Percentiles rank a stretch among this genome's conserved stretches.
phyloP scores from a whole-genome alignment of 2,113 vertebrate genomes.

The Hippocampus guttulatus region DNA sequence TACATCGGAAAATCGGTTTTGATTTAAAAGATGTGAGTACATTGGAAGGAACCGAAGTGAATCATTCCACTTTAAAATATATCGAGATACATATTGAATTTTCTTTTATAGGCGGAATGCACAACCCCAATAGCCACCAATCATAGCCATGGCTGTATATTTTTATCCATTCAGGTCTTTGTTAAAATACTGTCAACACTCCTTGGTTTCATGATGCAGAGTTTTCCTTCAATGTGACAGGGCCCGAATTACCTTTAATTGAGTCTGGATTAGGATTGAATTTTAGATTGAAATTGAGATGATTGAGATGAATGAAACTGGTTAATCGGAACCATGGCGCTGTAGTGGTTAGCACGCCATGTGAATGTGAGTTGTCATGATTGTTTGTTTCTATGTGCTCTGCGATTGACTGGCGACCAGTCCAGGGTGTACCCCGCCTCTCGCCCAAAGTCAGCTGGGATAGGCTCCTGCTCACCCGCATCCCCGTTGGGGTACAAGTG shows the following conservation, averaged over 20 bases:
- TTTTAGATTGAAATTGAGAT: not conserved
- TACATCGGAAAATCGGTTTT: too few species aligned
- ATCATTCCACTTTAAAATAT: too few species aligned
- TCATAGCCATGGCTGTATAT: not conserved
- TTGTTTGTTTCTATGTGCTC: not conserved
- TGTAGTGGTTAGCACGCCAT: not conserved
- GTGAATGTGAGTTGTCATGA: not conserved
- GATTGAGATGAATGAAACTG: not conserved
- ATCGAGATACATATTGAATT: too few species aligned
- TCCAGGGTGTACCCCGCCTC: too few species aligned
- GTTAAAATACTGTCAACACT: not conserved
- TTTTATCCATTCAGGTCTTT: not conserved
- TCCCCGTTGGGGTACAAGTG: not conserved
- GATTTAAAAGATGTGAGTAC: too few species aligned
- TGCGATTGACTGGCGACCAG: not conserved
- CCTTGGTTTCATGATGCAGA: conserved; percentile 62
- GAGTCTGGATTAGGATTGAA: not conserved
- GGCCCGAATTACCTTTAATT: conserved; percentile 16
- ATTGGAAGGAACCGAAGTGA: too few species aligned
- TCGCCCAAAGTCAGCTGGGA: not conserved
- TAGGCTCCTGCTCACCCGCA: not conserved
- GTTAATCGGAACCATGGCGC: not conserved
- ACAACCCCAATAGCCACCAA: not conserved
- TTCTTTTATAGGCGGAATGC: too few species aligned
- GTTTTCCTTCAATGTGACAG: conserved; percentile 38